Conservation (phyloP, 2,113 vertebrate species). For the Grallaria varia region DNA sequence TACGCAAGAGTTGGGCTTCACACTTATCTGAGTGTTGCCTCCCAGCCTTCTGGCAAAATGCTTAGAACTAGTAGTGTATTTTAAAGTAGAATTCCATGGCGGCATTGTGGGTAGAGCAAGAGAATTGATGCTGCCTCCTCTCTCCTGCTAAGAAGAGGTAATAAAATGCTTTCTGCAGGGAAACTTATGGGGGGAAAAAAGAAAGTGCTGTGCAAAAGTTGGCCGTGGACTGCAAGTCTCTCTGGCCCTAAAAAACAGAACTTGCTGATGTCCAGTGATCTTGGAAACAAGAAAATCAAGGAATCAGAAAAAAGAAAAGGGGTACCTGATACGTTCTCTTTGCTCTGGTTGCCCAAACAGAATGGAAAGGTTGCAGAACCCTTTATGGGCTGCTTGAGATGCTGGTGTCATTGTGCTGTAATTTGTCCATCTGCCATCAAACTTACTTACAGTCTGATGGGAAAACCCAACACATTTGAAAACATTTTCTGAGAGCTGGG, state of each 20-base stretch:
- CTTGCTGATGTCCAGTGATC: not conserved
- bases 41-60: not conserved
- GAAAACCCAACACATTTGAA: not conserved
- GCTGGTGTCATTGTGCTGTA: not conserved
- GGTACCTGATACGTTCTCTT: not conserved
- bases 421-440: not conserved
- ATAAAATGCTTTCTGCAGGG: not conserved
- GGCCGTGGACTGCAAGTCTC: not conserved
- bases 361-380: not conserved
- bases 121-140: not conserved
- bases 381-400: not conserved
- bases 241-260: not conserved
- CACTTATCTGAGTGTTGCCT: not conserved
- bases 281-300: not conserved
- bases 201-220: not conserved
- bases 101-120: not conserved
- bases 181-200: not conserved
- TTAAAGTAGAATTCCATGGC: not conserved
- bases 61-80: not conserved
- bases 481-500: not conserved
- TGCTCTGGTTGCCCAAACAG: not conserved
- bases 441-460: not conserved
- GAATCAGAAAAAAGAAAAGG: not conserved
- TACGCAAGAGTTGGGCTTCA: accelerated
- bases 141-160: not conserved